Conservation (phyloP, 2,113 vertebrate species). For the Dipodomys merriami region DNA sequence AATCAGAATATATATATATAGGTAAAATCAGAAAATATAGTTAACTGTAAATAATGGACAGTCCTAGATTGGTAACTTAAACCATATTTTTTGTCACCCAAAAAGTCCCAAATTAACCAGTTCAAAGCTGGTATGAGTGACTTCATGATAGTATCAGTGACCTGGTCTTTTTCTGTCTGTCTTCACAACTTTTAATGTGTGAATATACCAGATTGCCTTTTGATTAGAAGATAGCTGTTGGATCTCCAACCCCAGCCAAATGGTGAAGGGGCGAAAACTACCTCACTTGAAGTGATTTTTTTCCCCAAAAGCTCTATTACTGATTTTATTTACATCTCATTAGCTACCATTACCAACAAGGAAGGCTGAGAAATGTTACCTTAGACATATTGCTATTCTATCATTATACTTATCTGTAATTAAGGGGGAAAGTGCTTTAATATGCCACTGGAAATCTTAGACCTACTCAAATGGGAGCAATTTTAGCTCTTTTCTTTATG, state of each 20-base stretch:
- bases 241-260: background rate
- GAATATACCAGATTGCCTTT: background rate
- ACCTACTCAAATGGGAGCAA: background rate
- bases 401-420: background rate
- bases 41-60: background rate
- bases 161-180: background rate
- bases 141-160: background rate
- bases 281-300: background rate
- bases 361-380: background rate
- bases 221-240: background rate
- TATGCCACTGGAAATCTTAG: background rate
- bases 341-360: background rate
- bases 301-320: background rate
- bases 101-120: background rate
- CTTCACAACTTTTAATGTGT: background rate
- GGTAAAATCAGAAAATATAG: background rate
- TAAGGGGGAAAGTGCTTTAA: background rate
- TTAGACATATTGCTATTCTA: background rate
- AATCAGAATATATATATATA: background rate
- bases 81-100: constrained; percentile 13
- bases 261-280: background rate
- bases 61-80: background rate
- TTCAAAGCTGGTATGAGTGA: background rate
- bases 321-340: background rate
- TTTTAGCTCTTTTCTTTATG: constrained; percentile 11